Base-by-base conservation (phyloP, 1,140 invertebrate species). In the Drosophila azteca region DNA sequence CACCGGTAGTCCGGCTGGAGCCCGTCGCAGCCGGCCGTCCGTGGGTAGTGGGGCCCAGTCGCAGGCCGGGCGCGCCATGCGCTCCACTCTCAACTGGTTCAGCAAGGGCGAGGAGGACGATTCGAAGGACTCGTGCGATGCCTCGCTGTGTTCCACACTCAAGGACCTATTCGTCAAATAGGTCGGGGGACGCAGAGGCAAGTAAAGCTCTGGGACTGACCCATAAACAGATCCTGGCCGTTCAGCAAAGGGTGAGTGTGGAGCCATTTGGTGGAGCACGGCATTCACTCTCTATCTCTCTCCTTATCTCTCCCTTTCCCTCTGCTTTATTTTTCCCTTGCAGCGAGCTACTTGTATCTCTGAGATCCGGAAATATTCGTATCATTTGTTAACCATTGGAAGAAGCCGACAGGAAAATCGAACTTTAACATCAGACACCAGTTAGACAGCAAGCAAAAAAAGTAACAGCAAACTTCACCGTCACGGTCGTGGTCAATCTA, bases 111-210 rank as follows among this genome's bases (percentile, higher is more conserved):
- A 95, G 8, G 94, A 95, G 43, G 94, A 95, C 35, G 95, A 95
- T 11, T 92, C 93, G 3, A 90, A 93, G 22, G 95, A 95, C 63
- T 93, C 95, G 8, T 96, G 95, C 91, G 95, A 96, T 61, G 94
- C 94, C 13, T 95, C 95, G 11, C 93, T 96, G 51, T 96, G 96
- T 91, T 95, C 96, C 41, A 96, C 96, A 8, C 92, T 97, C 9
- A 96, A 96, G 91, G 96, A 96, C 90, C 93, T 97, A 6, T 96
- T 97, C 90, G 96, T 96, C 35, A 95, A 95, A 93, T 96, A 94
- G 92, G 70, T 87, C 44, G 53, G 58, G 71, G 71, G 63, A 13
- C 64, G 65, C 71, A 69, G 71, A 59, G 57, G 83, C 75, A 87
- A 87, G 82, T 88, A 87, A 41, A 45, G 46, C 45, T 48, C 3